Conservation (phyloP, 2,888 invertebrate genomes). For the Lucinisca nassula region DNA sequence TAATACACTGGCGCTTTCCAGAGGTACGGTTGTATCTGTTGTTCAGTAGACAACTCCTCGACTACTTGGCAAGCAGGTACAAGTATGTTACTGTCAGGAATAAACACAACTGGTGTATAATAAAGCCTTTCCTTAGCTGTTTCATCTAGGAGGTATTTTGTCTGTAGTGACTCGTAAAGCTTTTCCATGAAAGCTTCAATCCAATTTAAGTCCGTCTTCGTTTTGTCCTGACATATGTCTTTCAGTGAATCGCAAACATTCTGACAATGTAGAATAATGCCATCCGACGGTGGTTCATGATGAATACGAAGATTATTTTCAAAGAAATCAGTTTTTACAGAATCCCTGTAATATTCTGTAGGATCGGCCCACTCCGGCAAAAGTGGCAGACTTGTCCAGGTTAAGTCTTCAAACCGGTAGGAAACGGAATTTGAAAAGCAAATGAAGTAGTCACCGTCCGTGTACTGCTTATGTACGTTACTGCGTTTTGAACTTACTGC, state of each 20-base stretch:
- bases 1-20: constrained; percentile 54
- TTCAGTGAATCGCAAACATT: neutral
- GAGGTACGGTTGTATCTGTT: constrained; percentile 61
- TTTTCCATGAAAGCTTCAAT: neutral
- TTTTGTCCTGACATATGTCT: neutral
- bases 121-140: neutral
- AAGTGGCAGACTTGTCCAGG: neutral
- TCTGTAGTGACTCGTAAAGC: neutral
- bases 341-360: neutral
- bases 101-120: neutral
- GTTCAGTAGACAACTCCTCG: neutral
- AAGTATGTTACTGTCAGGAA: neutral
- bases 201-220: neutral
- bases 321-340: neutral
- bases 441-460: neutral
- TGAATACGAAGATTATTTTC: neutral
- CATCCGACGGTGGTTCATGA: neutral
- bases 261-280: neutral
- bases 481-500: neutral
- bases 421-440: neutral
- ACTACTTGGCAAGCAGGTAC: constrained; percentile 33
- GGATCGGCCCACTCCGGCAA: neutral
- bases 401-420: neutral
- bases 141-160: neutral
- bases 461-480: neutral